Evolutionary conservation across 2,888 invertebrate genomes (phyloP).

Genomic region (Acholoe squamosa): DNA sequence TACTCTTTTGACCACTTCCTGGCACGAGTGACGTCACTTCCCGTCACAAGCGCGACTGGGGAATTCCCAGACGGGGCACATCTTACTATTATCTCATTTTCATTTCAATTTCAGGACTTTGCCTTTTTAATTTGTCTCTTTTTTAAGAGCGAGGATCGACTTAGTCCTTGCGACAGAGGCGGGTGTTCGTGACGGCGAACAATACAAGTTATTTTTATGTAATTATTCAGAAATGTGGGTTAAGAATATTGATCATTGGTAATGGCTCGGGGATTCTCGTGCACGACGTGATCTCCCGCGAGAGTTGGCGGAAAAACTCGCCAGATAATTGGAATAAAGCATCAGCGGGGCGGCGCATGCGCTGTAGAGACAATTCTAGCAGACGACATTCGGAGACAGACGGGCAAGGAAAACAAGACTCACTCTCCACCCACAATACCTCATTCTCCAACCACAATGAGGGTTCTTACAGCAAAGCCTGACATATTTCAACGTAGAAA

Average conservation of each 20-base stretch:
- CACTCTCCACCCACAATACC: neutral
- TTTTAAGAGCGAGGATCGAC: no score
- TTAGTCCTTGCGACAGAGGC: no score
- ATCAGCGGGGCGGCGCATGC: constrained; percentile 42
- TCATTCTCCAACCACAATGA: neutral
- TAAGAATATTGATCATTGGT: constrained; percentile 59
- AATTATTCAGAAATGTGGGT: constrained; percentile 63
- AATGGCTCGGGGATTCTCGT: constrained; percentile 59
- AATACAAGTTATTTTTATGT: constrained; percentile 59
- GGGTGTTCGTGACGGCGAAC: constrained; percentile 56
- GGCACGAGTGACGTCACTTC: constrained; percentile 47
- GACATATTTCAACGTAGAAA: constrained; percentile 42
- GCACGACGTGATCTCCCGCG: constrained; percentile 49
- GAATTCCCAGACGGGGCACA: constrained; percentile 7
- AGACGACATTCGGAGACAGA: neutral
- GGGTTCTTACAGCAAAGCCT: neutral
- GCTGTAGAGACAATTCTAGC: constrained; percentile 46
- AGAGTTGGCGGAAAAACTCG: constrained; percentile 32
- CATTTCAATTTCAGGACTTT: constrained; percentile 59
- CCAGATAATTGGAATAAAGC: constrained; percentile 60
- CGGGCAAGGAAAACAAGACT: constrained; percentile 9
- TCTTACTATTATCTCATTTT: constrained; percentile 63
- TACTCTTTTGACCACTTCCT: constrained; percentile 31
- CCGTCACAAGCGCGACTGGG: constrained; percentile 20
- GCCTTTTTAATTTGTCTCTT: neutral